Evolutionary conservation across 2,888 invertebrate species (phyloP), one percentile per base, ranked within the genome.

Genomic region (Pollenia griseotomentosa): DNA sequence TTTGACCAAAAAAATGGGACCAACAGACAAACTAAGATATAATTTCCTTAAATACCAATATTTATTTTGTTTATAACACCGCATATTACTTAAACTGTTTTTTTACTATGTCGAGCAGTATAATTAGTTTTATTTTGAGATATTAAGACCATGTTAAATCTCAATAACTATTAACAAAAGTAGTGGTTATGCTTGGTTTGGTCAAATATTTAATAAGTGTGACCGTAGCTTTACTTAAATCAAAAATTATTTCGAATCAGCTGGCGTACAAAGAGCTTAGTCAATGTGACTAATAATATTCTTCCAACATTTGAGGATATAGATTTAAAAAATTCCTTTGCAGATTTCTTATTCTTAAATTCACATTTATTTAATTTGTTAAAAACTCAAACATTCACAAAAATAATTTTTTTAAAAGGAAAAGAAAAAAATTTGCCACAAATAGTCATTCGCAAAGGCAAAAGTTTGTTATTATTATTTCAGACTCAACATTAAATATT

Each of bases 281-380:
- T 12, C 46, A 48, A 66, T 23, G 16, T 23, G 16, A 66, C 10
- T 2, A 12, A 33, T n/a, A n/a, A 51, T n/a, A n/a, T 23, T 33
- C 48, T 48, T 19, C 11, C 6, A 33, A 33, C 33, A 10, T 2
- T 19, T 19, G 19, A 2, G 33, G 23, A 23, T 40, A 14, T 10
- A 8, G 8, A n/a, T 23, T 14, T 14, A n/a, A 19, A 19, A 19
- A 19, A 23, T 42, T 40, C 11, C 46, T 19, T 51, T 19, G 19
- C 19, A 19, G 19, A 19, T 19, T 19, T 19, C 19, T 53, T 40
- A 2, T 55, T 53, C 19, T 42, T 42, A 16, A 40, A 12, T 70
- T 42, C 42, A 33, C 42, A 70, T 70, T 70, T 42, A 70, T 70
- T 70, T 70, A 70, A 70, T 70, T 70, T 55, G 19, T 40, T 70